Evolutionary conservation across 37 sponge, comb jelly and placozoan genomes (phyloP), one percentile per base, ranked within the genome.

Genomic region (Agelas oroides): DNA sequence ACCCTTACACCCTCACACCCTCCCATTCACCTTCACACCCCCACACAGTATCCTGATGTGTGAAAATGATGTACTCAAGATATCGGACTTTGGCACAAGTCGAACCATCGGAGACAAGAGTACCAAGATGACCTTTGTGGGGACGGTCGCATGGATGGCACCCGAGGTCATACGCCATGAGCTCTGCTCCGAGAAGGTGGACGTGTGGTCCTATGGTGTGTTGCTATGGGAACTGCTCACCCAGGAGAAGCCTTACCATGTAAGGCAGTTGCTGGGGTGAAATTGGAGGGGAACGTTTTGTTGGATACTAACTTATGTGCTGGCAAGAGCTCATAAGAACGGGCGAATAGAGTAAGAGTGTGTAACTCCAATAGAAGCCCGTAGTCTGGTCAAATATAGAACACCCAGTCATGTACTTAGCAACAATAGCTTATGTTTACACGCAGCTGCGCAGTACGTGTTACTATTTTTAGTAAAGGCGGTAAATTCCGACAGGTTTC

Each of bases 91-190:
- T 93, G 96, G 96, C 6, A 89, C 90, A 11, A 79, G 87, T 27
- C 79, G 88, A 19, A 1, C 46, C 56, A 63, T 95, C 8, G 96
- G 94, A 21, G 91, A 95, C 21, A 78, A 81, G 27, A 92, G 91
- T 58, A 95, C 94, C 15, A 79, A 79, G 59, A 95, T 95, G 94
- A 92, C 94, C 40, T 88, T 95, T 65, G 83, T 81, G 16, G 96
- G 96, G 21, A 95, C 94, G 17, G 94, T 90, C 23, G 94, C 90
- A 6, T 95, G 96, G 96, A 95, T 95, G 96, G 89, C 96, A 13
- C 96, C 96, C 0, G 96, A 95, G 88, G 52, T 95, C 32, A 89
- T 95, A 11, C 41, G 96, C 30, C 84, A 81, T 34, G 91, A 95
- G 38, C 88, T 81, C 14, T 93, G 91, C 88, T 92, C 91, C 11